Conservation (phyloP, 2,888 invertebrate genomes). For the Erpobdella octoculata region DNA sequence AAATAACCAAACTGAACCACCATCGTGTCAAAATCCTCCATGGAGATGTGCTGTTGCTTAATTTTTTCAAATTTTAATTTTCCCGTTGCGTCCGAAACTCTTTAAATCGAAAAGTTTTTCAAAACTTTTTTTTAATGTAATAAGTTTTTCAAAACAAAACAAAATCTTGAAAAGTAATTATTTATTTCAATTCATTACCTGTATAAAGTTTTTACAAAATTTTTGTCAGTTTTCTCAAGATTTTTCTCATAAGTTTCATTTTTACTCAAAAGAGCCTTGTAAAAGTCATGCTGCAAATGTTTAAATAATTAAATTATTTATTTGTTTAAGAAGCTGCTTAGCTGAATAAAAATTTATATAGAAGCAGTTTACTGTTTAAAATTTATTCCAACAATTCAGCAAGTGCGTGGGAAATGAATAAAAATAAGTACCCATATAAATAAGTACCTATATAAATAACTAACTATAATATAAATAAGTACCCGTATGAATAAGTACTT, state of each 20-base stretch:
- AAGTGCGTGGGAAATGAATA: no score
- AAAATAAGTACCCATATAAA: no score
- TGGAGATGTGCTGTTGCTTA: conserved; percentile 15
- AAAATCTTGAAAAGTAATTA: not conserved
- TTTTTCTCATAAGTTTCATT: not conserved
- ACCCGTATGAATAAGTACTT: no score
- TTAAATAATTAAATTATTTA: no score
- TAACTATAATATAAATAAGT: no score
- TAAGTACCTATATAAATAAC: no score
- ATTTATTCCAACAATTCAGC: no score
- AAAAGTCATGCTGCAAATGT: not conserved
- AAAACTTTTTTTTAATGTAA: not conserved
- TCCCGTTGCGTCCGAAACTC: conserved; percentile 41
- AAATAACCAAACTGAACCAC: no score
- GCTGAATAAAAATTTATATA: no score
- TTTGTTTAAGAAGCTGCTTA: no score
- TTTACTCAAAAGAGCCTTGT: not conserved
- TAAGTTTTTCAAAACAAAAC: not conserved
- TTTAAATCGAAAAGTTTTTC: conserved; percentile 18
- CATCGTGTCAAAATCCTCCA: conserved; percentile 41
- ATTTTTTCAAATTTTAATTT: conserved; percentile 39
- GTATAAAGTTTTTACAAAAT: not conserved
- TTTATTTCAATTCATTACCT: not conserved
- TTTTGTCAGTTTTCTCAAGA: not conserved
- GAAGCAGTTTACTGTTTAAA: no score